These are phyloP conservation scores for Monochamus alternatus DNA, from an alignment of 2,888 invertebrate genomes.

Conservation along the genomic window DNA sequence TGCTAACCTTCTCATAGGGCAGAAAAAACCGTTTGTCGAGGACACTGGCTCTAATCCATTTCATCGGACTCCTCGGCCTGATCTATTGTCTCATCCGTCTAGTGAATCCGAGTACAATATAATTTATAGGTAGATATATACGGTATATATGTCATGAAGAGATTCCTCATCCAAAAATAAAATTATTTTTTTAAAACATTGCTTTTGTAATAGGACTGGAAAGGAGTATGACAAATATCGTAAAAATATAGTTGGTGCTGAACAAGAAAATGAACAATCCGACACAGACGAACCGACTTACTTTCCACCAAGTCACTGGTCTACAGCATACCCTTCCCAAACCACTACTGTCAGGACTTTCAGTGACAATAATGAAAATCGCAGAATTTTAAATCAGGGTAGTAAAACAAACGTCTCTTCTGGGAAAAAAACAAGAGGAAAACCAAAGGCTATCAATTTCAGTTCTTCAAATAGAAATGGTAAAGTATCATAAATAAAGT, in stretches of 20 bases:
- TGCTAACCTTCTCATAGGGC: constrained; percentile 83
- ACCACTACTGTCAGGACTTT: constrained; percentile 40
- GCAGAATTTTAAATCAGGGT: constrained; percentile 37
- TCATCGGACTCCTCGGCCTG: constrained; percentile 80
- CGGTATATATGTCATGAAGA: constrained; percentile 17
- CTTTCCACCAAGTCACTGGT: constrained; percentile 74
- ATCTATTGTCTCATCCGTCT: constrained; percentile 75
- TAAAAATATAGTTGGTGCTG: constrained; percentile 70
- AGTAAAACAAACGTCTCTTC: constrained; percentile 45
- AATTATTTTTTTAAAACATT: no score
- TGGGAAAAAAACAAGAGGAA: constrained; percentile 31
- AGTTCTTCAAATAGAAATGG: constrained; percentile 45
- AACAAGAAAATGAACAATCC: constrained; percentile 70
- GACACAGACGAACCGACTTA: constrained; percentile 72
- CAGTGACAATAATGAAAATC: constrained; percentile 25
- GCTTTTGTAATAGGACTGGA: constrained; percentile 35
- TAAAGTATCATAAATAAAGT: no score
- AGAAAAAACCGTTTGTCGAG: constrained; percentile 80
- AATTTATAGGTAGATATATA: constrained; percentile 56
- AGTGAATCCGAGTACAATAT: constrained; percentile 65
- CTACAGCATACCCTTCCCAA: constrained; percentile 68
- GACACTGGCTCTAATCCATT: constrained; percentile 77
- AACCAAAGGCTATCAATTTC: constrained; percentile 46
- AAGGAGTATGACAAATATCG: constrained; percentile 38
- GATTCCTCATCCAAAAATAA: no score